phyloP scores from a whole-genome alignment of 2,888 invertebrate species.

The Calephelis perditalis region DNA sequence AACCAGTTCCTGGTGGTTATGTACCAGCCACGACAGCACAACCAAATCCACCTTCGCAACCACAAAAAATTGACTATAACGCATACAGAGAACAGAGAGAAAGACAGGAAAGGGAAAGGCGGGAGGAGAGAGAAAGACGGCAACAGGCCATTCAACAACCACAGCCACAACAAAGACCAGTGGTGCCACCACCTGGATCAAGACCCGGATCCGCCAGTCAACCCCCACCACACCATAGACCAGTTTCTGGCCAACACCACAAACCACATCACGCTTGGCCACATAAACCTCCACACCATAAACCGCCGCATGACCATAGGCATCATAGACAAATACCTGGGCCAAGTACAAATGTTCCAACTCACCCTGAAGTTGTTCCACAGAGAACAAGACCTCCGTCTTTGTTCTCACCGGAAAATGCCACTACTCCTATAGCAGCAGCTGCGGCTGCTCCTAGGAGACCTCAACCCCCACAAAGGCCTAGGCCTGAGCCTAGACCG shows the following conservation, averaged over 20 bases:
- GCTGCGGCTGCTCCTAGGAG: slow-evolving; percentile 51
- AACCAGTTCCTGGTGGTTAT: slow-evolving; percentile 62
- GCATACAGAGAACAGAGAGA: slow-evolving; percentile 83
- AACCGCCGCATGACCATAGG: slow-evolving; percentile 44
- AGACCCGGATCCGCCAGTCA: slow-evolving; percentile 22
- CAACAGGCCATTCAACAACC: slow-evolving; percentile 48
- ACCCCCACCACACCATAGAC: slow-evolving; percentile 48
- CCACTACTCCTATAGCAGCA: slow-evolving; percentile 63
- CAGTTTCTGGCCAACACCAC: slow-evolving; percentile 45
- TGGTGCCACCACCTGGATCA: slow-evolving; percentile 34
- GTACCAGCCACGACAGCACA: slow-evolving; percentile 56
- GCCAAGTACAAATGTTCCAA: slow-evolving; percentile 37
- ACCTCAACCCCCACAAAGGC: slow-evolving; percentile 43
- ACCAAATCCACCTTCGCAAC: slow-evolving; percentile 50
- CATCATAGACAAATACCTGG: slow-evolving; percentile 33
- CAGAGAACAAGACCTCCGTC: slow-evolving; percentile 76
- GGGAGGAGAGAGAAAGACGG: slow-evolving; percentile 52
- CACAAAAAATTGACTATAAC: slow-evolving; percentile 77
- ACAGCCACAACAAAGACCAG: slow-evolving; percentile 30
- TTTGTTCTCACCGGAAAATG: slow-evolving; percentile 82
- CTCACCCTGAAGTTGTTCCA: slow-evolving; percentile 34
- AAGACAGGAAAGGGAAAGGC: slow-evolving; percentile 74
- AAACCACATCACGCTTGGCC: slow-evolving; percentile 57
- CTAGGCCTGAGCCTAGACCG: slow-evolving; percentile 36
- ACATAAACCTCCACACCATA: slow-evolving; percentile 59